Evolutionary conservation across 2,797 vertebrate species (phyloP), one percentile per base, ranked within the genome.

Genomic region (Centroberyx gerrardi): DNA sequence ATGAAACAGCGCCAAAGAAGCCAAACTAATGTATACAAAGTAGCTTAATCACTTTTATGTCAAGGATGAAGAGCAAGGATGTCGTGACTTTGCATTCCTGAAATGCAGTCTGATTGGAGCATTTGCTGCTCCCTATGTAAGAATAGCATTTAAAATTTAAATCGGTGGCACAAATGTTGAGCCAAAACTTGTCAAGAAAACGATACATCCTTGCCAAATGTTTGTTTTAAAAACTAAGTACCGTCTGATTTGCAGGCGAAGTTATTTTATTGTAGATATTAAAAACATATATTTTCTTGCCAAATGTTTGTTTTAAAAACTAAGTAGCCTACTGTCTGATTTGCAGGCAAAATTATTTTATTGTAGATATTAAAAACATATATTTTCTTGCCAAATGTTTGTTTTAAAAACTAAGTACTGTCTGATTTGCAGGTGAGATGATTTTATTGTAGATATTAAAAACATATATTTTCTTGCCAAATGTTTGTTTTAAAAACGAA

Each of bases 21-120:
- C 58, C 40, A 49, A 10, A 58, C 13, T 6, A 18, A 55, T 29
- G 15, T 28, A 27, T 22, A 31, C 13, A 72, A 56, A 12, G 8
- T 31, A 28, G 17, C n/a, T 0, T 7, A 15, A 8, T 33, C 29
- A 61, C 9, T 74, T 66, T 56, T 13, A 27, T 31, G 28, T 54
- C 28, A 74, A 18, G 22, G 54, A 36, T 54, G 33, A 22, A 51
- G 12, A 61, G 14, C 27, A 59, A 27, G 14, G 33, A 74, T 63
- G 63, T 64, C 51, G 33, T 63, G 54, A 76, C 42, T 15, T 40
- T 54, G 42, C 12, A 62, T 62, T 69, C 40, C 48, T 5, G 51
- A 18, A 29, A 33, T 42, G 58, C 1, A n/a, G 9, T 55, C 15
- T 65, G 29, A 67, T 31, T 38, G 10, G 36, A 54, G n/a, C 36